Evolutionary conservation across 2,113 vertebrate species (phyloP).

Genomic region (Phocoena sinus): DNA sequence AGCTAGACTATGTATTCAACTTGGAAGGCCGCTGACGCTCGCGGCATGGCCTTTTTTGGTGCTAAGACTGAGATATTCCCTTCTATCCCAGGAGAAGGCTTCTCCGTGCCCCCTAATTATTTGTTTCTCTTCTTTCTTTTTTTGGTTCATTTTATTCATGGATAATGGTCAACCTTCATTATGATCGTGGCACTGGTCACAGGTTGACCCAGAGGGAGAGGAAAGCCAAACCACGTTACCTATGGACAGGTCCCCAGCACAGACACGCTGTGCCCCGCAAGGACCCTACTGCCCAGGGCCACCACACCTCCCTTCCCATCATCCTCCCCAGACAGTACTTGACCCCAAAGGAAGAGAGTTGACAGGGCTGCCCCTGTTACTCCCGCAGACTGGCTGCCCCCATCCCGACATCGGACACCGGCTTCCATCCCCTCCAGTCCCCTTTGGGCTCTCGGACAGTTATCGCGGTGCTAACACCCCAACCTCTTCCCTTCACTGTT

Average conservation of each 20-base stretch:
- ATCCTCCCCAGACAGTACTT: not conserved
- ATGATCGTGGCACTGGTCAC: not conserved
- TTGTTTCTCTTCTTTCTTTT: not conserved
- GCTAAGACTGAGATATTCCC: not conserved
- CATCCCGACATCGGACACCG: rapidly evolving
- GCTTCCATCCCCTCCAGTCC: not conserved
- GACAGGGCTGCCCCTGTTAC: rapidly evolving
- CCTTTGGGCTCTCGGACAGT: not conserved
- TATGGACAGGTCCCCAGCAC: not conserved
- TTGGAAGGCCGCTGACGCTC: not conserved
- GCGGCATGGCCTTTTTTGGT: not conserved
- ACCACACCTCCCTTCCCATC: not conserved
- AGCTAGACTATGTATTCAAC: not conserved
- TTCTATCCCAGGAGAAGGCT: not conserved
- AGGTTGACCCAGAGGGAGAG: not conserved
- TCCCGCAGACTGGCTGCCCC: rapidly evolving
- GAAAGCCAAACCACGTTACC: rapidly evolving
- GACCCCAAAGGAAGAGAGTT: not conserved
- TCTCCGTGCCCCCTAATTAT: not conserved
- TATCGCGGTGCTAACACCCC: not conserved
- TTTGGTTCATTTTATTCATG: not conserved
- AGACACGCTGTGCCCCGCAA: not conserved
- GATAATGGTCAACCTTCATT: not conserved
- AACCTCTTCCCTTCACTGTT: rapidly evolving
- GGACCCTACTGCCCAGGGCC: not conserved